Evolutionary conservation across 2,888 invertebrate species (phyloP), one percentile per base, ranked within the genome.

Genomic region (Petrophora chlorosata): DNA sequence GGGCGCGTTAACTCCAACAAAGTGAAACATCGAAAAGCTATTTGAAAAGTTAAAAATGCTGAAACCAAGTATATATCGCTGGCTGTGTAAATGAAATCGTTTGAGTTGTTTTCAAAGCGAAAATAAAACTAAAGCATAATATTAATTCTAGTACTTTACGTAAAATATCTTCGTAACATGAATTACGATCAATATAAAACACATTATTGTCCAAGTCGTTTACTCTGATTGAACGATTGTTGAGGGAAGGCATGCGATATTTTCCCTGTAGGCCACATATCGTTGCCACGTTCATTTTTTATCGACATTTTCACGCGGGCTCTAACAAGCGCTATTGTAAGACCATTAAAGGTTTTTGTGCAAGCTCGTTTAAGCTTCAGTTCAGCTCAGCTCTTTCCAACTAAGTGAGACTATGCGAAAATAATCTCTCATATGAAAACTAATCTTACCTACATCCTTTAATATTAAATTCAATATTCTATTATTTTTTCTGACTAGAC

Each of bases 1-100:
- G 63, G 55, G 61, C 69, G 68, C 50, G 56, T 53, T 64, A 69
- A 66, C 68, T 56, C 63, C 56, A 51, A 64, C 67, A 70, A 71
- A 78, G 71, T 74, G 73, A 71, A 73, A 79, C 79, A 79, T 72
- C 64, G 73, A 69, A 79, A 75, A 69, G 78, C 78, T 74, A 76
- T 80, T 76, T 73, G 71, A 69, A 68, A 70, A 70, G 70, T 72
- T 72, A 70, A 76, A 76, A 73, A 70, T 55, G 62, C 66, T 65
- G 65, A 71, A 73, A 68, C 61, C 50, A 57, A 63, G 49, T 61
- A 59, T 59, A 67, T n/a, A n/a, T n/a, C n/a, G n/a, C n/a, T 48
- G 49, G 36, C 57, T 44, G 52, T 43, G 48, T 44, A 58, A 63
- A 61, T 53, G 59, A 47, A 57, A 67, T 53, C 42, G 49, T 61